Conservation (phyloP, 1,140 invertebrate genomes). For the Nomia melanderi region DNA sequence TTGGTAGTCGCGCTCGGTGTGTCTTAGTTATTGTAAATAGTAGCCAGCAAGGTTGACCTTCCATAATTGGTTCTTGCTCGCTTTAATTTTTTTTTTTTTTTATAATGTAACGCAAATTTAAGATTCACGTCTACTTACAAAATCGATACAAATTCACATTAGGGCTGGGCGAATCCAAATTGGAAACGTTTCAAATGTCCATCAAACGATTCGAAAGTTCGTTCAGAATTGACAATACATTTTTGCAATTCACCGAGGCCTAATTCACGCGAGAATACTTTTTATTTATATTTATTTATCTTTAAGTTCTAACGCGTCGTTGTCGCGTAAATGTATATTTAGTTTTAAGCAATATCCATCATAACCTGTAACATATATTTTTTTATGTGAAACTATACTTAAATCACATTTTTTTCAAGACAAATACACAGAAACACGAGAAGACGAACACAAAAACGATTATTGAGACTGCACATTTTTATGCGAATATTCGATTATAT, state of each 20-base stretch:
- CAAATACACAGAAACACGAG: not conserved
- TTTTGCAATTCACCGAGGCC: slow-evolving; percentile 33
- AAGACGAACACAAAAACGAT: not conserved
- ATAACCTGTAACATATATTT: not conserved
- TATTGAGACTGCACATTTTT: not conserved
- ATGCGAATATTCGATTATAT: not conserved
- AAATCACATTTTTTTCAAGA: too few species aligned
- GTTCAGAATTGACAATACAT: not conserved
- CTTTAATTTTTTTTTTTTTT: slow-evolving; percentile 30
- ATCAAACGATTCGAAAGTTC: not conserved
- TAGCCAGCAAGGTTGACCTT: not conserved
- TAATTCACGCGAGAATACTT: slow-evolving; percentile 22
- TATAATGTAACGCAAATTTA: not conserved
- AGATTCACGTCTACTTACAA: not conserved
- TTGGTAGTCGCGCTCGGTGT: not conserved
- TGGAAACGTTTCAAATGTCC: not conserved
- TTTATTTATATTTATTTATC: slow-evolving; percentile 21
- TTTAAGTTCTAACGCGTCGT: not conserved
- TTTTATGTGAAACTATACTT: not conserved
- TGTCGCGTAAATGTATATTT: not conserved
- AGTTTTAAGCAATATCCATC: not conserved
- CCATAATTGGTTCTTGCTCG: not conserved
- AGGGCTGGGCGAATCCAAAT: slow-evolving; percentile 35
- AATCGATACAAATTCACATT: slow-evolving; percentile 10
- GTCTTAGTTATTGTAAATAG: not conserved